These are phyloP conservation scores for Cosmia trapezina DNA, from an alignment of 2,888 invertebrate species.

Conservation along the genomic window DNA sequence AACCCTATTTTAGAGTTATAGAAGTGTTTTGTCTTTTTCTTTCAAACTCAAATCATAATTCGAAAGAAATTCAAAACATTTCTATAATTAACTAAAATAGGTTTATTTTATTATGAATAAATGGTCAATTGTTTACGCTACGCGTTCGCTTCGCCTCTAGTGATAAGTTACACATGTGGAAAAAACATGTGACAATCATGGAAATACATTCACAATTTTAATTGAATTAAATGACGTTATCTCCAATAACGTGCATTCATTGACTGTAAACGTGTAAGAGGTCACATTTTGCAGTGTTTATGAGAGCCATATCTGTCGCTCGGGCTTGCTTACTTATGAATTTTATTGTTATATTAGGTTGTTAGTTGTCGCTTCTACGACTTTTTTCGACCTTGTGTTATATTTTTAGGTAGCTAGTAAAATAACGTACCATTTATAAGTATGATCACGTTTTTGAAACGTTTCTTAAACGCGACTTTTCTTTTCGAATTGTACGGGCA, in stretches of 20 bases:
- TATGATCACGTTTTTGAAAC: neutral
- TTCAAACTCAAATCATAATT: too few relatives aligned
- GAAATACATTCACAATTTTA: constrained; percentile 7
- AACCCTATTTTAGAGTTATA: too few relatives aligned
- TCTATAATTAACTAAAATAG: too few relatives aligned
- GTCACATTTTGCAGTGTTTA: neutral
- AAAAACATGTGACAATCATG: neutral
- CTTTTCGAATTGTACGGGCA: neutral
- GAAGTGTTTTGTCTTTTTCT: too few relatives aligned
- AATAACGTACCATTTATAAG: neutral
- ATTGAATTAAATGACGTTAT: constrained; percentile 10
- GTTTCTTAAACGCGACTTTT: neutral
- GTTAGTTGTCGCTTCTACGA: neutral
- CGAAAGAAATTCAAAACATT: too few relatives aligned
- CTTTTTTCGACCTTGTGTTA: constrained; percentile 13
- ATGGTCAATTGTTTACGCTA: too few relatives aligned
- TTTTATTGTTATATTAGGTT: constrained; percentile 4
- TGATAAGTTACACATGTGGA: neutral
- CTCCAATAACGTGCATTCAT: neutral
- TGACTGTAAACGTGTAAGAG: neutral
- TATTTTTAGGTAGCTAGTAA: neutral
- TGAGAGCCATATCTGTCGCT: neutral
- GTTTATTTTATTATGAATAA: too few relatives aligned
- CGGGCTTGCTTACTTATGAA: neutral
- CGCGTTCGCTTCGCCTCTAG: too few relatives aligned